phyloP scores from a whole-genome alignment of 1,140 invertebrate species.

The Lamellibrachia luymesi region DNA sequence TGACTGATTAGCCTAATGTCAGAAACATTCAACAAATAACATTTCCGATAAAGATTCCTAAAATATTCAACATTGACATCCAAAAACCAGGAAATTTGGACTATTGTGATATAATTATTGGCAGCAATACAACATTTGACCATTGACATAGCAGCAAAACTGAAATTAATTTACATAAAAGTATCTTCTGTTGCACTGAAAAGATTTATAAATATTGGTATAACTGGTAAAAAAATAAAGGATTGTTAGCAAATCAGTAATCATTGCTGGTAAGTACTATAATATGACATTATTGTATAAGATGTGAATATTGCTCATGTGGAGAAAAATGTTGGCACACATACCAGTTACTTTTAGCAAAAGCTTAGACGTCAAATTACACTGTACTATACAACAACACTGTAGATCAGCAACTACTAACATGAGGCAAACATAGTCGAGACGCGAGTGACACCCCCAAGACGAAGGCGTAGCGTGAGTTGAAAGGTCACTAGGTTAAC shows the following conservation, averaged over 20 bases:
- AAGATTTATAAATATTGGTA: background rate
- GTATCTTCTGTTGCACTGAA: background rate
- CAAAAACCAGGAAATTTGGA: background rate
- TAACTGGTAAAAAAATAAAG: background rate
- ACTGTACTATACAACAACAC: too few relatives aligned
- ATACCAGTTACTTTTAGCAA: too few relatives aligned
- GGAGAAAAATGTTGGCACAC: too few relatives aligned
- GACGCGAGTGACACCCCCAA: background rate
- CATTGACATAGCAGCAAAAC: background rate
- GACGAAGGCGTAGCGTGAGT: background rate
- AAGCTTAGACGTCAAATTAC: too few relatives aligned
- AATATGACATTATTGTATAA: too few relatives aligned
- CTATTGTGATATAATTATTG: background rate
- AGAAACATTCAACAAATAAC: background rate
- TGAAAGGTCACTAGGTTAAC: slow-evolving; percentile 9
- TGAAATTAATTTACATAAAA: background rate
- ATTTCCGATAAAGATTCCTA: background rate
- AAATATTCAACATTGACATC: background rate
- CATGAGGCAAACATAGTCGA: background rate
- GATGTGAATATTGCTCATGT: too few relatives aligned
- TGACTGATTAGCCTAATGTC: too few relatives aligned
- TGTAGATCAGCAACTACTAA: background rate
- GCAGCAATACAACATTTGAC: background rate
- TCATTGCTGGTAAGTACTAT: too few relatives aligned
- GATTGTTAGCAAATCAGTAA: background rate